Conservation (phyloP, 1,140 invertebrate species). For the Cardiocondyla obscurior region DNA sequence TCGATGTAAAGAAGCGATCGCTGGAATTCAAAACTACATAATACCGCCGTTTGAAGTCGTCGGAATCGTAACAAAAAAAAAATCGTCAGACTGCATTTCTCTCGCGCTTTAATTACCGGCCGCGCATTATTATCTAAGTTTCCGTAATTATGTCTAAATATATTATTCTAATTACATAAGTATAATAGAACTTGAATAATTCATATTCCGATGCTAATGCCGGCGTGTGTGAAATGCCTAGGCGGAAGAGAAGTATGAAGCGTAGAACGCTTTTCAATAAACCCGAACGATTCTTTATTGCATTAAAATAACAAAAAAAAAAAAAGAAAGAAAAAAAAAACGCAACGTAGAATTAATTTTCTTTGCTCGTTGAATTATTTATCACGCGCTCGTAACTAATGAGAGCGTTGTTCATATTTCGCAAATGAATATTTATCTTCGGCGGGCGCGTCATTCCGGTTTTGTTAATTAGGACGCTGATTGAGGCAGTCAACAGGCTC, state of each 20-base stretch:
- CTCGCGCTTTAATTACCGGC: background rate
- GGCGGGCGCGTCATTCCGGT: slow-evolving; percentile 35
- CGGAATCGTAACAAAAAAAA: background rate
- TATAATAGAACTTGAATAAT: slow-evolving; percentile 1
- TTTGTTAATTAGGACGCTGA: slow-evolving; percentile 57
- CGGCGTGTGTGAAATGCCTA: background rate
- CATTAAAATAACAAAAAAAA: background rate
- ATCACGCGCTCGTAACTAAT: slow-evolving; percentile 20
- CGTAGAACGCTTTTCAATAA: background rate
- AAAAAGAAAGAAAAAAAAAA: too few relatives aligned
- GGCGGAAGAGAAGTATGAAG: background rate
- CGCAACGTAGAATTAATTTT: background rate
- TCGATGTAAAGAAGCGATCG: slow-evolving; percentile 14
- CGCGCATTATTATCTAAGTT: background rate
- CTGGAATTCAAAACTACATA: background rate
- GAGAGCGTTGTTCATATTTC: slow-evolving; percentile 20
- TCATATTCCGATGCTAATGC: background rate
- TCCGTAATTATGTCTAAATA: background rate
- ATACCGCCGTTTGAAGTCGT: background rate
- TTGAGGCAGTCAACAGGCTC: slow-evolving; percentile 39
- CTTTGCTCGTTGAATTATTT: background rate
- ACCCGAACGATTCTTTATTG: background rate
- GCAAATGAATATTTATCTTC: slow-evolving; percentile 54
- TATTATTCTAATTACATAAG: background rate
- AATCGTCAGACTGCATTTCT: background rate